phyloP scores from a whole-genome alignment of 2,888 invertebrate genomes.

The Drosophila koepferae region DNA sequence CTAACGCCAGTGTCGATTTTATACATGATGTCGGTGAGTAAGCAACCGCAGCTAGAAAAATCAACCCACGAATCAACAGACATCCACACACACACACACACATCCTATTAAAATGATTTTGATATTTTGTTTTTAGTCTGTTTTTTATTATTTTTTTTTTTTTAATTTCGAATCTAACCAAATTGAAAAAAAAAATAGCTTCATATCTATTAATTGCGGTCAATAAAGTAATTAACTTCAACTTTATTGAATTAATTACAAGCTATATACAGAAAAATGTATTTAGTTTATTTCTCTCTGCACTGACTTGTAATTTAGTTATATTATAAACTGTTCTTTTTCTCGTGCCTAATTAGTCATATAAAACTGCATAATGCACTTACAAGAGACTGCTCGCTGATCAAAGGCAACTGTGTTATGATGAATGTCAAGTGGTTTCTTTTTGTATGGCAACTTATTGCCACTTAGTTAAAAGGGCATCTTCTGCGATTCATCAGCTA shows the following conservation, averaged over 20 bases:
- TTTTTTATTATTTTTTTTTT: not conserved
- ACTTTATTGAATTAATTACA: not conserved
- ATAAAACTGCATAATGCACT: not conserved
- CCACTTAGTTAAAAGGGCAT: constrained; percentile 13
- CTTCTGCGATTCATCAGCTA: constrained; percentile 5
- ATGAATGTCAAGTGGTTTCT: constrained; percentile 15
- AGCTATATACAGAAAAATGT: not conserved
- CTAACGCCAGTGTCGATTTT: constrained; percentile 83
- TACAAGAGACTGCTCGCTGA: not conserved
- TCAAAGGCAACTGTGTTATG: constrained; percentile 15
- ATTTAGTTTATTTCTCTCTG: not conserved
- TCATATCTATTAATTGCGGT: too few relatives aligned
- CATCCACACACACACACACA: not conserved
- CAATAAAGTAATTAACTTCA: too few relatives aligned
- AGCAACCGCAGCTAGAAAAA: constrained; percentile 7
- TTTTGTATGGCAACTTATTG: not conserved
- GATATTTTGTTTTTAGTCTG: not conserved
- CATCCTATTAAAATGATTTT: not conserved
- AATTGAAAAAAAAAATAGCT: not conserved
- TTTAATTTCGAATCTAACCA: not conserved
- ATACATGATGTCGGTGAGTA: constrained; percentile 83
- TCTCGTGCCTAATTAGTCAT: not conserved
- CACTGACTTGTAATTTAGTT: not conserved
- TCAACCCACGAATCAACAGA: not conserved
- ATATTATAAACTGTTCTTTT: not conserved